Evolutionary conservation across 2,888 invertebrate genomes (phyloP).

Genomic region (Brachynemurus nebulosus): DNA sequence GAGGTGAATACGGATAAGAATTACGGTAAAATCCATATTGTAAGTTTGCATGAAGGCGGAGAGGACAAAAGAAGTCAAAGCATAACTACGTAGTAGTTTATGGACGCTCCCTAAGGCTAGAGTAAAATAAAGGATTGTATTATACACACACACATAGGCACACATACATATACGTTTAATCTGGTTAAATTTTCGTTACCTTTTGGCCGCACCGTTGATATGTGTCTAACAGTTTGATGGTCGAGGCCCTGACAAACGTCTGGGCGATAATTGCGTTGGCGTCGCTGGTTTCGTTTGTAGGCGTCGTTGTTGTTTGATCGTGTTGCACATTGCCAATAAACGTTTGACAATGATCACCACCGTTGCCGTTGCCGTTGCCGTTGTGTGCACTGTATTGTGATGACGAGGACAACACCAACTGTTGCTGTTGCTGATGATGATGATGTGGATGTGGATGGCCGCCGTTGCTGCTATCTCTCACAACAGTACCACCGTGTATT

Average conservation of each 20-base stretch:
- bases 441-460: background rate
- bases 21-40: too few relatives aligned
- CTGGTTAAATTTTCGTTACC: too few relatives aligned
- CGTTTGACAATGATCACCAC: conserved; percentile 22
- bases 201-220: conserved; percentile 54
- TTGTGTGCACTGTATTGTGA: too few relatives aligned
- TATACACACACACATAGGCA: too few relatives aligned
- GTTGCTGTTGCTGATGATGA: conserved; percentile 1
- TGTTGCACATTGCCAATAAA: conserved; percentile 27
- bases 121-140: too few relatives aligned
- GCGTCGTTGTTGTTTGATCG: conserved; percentile 25
- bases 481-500: background rate
- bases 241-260: conserved; percentile 48
- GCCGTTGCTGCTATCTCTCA: background rate
- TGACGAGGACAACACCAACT: conserved; percentile 27
- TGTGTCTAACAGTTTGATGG: conserved; percentile 51
- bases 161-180: too few relatives aligned
- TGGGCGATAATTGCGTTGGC: conserved; percentile 31
- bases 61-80: too few relatives aligned
- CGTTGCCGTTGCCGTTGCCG: conserved; percentile 27
- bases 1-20: too few relatives aligned
- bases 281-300: conserved; percentile 25
- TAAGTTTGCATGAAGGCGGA: too few relatives aligned
- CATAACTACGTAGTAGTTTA: too few relatives aligned
- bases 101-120: too few relatives aligned